Percentiles rank a stretch among this genome's conserved stretches.
These are phyloP conservation scores for Bhutanitis thaidina DNA, from an alignment of 2,888 invertebrate species.

Conservation along the genomic window DNA sequence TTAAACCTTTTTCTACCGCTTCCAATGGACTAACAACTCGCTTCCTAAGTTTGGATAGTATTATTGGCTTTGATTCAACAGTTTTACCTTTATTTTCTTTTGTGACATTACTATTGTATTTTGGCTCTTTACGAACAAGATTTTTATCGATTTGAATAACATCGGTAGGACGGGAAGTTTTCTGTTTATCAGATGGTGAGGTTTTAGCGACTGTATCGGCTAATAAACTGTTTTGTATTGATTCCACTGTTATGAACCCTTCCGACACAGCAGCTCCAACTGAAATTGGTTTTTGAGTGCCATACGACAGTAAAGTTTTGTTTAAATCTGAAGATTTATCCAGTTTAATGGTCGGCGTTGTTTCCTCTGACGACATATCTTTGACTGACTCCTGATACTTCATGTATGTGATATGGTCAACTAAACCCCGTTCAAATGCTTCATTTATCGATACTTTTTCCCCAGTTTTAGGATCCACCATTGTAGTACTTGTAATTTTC, in stretches of 20 bases:
- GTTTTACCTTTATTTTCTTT: conserved; percentile 68
- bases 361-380: conserved; percentile 80
- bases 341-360: conserved; percentile 81
- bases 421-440: conserved; percentile 81
- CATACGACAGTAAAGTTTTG: conserved; percentile 40
- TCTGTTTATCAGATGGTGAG: conserved; percentile 36
- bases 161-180: conserved; percentile 49
- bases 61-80: conserved; percentile 83
- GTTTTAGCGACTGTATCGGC: conserved; percentile 48
- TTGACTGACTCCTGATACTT: conserved; percentile 65
- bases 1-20: conserved; percentile 88
- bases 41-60: conserved; percentile 88
- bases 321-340: conserved; percentile 29
- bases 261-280: conserved; percentile 80
- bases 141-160: conserved; percentile 80
- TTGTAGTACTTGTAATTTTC: conserved; percentile 66
- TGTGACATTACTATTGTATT: conserved; percentile 83
- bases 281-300: conserved; percentile 75
- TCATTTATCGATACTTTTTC: conserved; percentile 86
- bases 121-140: conserved; percentile 81
- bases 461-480: conserved; percentile 87
- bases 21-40: conserved; percentile 87
- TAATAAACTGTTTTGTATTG: conserved; percentile 66
- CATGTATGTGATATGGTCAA: conserved; percentile 77
- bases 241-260: conserved; percentile 76